Evolutionary conservation across 2,888 invertebrate species (phyloP), one percentile per base, ranked within the genome.

Genomic region (Zaprionus lineosus): DNA sequence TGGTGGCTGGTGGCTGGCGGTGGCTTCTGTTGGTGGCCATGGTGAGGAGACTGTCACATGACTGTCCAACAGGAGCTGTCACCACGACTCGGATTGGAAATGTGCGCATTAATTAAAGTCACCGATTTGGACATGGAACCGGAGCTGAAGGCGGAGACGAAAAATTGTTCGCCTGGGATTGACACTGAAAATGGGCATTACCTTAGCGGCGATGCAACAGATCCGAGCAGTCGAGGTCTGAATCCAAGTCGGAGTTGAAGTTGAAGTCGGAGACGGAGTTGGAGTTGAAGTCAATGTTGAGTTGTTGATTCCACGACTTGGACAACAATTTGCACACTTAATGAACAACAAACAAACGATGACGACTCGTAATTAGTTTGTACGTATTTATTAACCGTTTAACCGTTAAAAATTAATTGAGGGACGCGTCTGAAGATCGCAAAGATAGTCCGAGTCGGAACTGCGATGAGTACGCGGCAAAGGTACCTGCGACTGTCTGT

Each of bases 141-240:
- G 16, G 46, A 33, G 31, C 33, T 2, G 1, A 29, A 31, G 16
- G 26, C 12, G 37, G 24, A 24, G 24, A 7, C 31, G 31, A 43
- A 46, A 72, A 83, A 78, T 83, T 84, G 73, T 76, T 68, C 78
- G 62, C 75, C 71, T 67, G 84, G 85, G 84, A 84, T 19, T 15
- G 61, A n/a, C 29, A 65, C 65, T 65, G 50, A 46, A 61, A 37
- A 64, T 69, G 64, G 68, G 37, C 69, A 73, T 81, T 81, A 81
- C 81, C 81, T 81, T 81, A 70, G 67, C 31, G 69, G 59, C 73
- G 56, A 48, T 58, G 4, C 4, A 29, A n/a, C n/a, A n/a, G n/a
- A n/a, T n/a, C n/a, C n/a, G n/a, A n/a, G n/a, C n/a, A n/a, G n/a
- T n/a, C n/a, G n/a, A n/a, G n/a, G n/a, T n/a, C n/a, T n/a, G n/a